Evolutionary conservation across 1,140 invertebrate species (phyloP).

Genomic region (Calycopis cecrops): DNA sequence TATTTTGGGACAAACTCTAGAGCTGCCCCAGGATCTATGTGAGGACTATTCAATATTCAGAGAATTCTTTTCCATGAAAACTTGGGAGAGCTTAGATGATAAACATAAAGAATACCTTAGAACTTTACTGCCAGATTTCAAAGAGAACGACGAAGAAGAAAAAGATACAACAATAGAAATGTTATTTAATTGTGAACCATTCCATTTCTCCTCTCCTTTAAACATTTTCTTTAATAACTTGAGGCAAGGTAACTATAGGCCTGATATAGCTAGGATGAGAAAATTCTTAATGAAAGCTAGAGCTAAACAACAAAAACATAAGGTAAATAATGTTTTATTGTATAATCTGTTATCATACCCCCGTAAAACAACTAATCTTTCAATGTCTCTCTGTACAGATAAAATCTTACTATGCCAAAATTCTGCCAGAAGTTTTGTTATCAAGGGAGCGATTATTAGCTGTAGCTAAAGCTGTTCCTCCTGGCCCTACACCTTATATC

Average conservation of each 20-base stretch:
- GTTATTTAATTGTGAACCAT: conserved; percentile 81
- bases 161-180: conserved; percentile 80
- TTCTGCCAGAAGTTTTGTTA: conserved; percentile 61
- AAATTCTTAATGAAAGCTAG: conserved; percentile 65
- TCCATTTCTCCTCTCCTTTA: conserved; percentile 84
- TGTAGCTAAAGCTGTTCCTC: conserved; percentile 50
- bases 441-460: conserved; percentile 58
- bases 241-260: conserved; percentile 80
- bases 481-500: conserved; percentile 47
- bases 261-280: conserved; percentile 78
- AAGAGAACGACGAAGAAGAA: conserved; percentile 80
- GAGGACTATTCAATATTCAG: conserved; percentile 79
- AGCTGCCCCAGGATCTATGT: conserved; percentile 79
- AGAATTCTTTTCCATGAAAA: conserved; percentile 79
- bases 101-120: conserved; percentile 78
- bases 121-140: conserved; percentile 81
- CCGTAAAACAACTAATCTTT: background rate
- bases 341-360: background rate
- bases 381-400: conserved; percentile 39
- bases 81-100: conserved; percentile 79
- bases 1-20: conserved; percentile 69
- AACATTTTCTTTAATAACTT: conserved; percentile 80
- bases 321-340: conserved; percentile 38
- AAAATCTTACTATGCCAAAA: conserved; percentile 65
- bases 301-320: conserved; percentile 61